Percentiles rank a stretch among this genome's conserved stretches.
Conservation (phyloP, 1,140 invertebrate species). For the Drosophila rhopaloa region DNA sequence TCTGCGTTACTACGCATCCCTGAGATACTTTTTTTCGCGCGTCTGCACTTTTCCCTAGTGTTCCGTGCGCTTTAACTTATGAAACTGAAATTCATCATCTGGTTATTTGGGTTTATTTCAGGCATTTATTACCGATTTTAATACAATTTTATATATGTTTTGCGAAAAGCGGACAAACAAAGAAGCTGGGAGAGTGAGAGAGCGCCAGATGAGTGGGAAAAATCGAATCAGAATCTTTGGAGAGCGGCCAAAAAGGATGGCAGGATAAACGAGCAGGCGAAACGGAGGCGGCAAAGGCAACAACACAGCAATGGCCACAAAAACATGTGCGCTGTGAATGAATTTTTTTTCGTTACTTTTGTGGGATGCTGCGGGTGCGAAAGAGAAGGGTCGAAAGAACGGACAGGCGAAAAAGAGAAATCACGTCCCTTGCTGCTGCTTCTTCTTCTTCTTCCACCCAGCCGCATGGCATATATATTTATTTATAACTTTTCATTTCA, state of each 20-base stretch:
- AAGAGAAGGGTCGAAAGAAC: constrained; percentile 38
- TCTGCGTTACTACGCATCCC: constrained; percentile 39
- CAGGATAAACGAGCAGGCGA: constrained; percentile 67
- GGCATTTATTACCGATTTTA: constrained; percentile 35
- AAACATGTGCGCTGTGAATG: constrained; percentile 64
- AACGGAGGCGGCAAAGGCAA: constrained; percentile 39
- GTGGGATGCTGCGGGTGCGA: constrained; percentile 41
- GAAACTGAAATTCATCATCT: constrained; percentile 47
- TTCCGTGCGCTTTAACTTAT: constrained; percentile 2
- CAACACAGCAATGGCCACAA: constrained; percentile 60
- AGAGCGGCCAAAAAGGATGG: constrained; percentile 60
- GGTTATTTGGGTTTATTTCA: constrained; percentile 36
- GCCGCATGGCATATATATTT: constrained; percentile 79
- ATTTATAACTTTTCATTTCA: constrained; percentile 82
- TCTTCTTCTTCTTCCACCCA: constrained; percentile 1
- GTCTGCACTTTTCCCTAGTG: constrained; percentile 4
- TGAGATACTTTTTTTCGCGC: constrained; percentile 34
- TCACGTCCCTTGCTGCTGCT: constrained; percentile 61
- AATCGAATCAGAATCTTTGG: constrained; percentile 76
- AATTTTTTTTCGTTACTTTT: constrained; percentile 38
- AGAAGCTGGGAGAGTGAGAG: constrained; percentile 41
- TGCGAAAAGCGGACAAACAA: constrained; percentile 23
- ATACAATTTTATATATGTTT: constrained; percentile 24
- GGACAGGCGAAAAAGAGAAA: constrained; percentile 68
- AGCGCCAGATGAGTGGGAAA: constrained; percentile 55